phyloP scores from a whole-genome alignment of 2,888 invertebrate species.

The Tetrapedia diversipes region DNA sequence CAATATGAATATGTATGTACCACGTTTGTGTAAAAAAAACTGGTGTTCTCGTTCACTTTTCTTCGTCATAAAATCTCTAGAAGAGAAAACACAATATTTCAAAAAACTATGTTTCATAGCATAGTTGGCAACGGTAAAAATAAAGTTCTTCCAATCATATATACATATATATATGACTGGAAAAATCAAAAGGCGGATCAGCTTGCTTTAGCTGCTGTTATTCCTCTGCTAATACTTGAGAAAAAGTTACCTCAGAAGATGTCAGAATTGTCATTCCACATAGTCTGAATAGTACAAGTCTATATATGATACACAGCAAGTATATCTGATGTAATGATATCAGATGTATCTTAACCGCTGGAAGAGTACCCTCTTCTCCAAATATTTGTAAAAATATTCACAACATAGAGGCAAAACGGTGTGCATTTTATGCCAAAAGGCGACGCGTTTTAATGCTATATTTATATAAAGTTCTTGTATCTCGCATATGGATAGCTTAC shows the following conservation, averaged over 20 bases:
- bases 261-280: conserved; percentile 44
- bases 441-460: conserved; percentile 65
- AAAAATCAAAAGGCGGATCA: conserved; percentile 28
- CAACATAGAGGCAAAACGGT: conserved; percentile 63
- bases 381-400: conserved; percentile 64
- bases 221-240: conserved; percentile 52
- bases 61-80: conserved; percentile 36
- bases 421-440: conserved; percentile 69
- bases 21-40: conserved; percentile 49
- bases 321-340: conserved; percentile 55
- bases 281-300: conserved; percentile 57
- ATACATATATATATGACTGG: background rate
- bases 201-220: conserved; percentile 26
- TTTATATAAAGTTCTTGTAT: conserved; percentile 65
- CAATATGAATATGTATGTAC: conserved; percentile 45
- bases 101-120: conserved; percentile 29
- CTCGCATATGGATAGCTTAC: conserved; percentile 61
- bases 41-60: conserved; percentile 29
- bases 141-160: conserved; percentile 23
- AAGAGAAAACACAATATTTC: conserved; percentile 24
- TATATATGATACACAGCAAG: conserved; percentile 62
- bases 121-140: conserved; percentile 36
- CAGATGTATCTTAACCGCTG: conserved; percentile 50
- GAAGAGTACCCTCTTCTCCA: conserved; percentile 49
- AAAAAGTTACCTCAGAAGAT: conserved; percentile 41